Percentiles rank a stretch among this genome's conserved stretches.
phyloP scores from a whole-genome alignment of 2,888 invertebrate species.

The Suillia variegata region DNA sequence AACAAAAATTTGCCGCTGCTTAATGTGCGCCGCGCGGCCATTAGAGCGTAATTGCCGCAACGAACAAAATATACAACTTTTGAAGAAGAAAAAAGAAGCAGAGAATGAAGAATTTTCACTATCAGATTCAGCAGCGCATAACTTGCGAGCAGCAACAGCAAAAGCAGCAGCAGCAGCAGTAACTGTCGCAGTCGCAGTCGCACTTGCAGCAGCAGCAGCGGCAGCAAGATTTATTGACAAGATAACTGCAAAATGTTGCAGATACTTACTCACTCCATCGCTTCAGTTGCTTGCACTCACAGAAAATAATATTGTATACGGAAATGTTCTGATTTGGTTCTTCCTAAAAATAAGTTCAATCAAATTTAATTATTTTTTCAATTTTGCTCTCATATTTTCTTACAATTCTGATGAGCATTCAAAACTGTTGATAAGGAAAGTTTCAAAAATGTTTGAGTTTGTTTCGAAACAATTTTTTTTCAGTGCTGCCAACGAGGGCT shows the following conservation, averaged over 20 bases:
- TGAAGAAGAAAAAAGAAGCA: too few species aligned
- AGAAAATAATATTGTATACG: too few species aligned
- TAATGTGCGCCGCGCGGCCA: conserved; percentile 14
- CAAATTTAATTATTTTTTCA: too few species aligned
- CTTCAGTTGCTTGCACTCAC: background rate
- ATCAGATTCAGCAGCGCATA: background rate
- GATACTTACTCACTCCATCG: conserved; percentile 51
- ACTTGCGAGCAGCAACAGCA: background rate
- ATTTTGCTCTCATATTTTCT: too few species aligned
- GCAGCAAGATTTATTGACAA: conserved; percentile 49
- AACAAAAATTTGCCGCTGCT: conserved; percentile 15
- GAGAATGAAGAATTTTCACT: conserved; percentile 13
- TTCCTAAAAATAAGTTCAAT: too few species aligned
- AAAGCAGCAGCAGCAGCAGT: background rate
- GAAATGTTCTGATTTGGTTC: too few species aligned
- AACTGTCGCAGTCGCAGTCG: background rate
- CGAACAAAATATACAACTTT: too few species aligned
- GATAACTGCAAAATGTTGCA: conserved; percentile 57
- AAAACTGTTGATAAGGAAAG: too few species aligned
- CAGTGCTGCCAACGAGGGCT: too few species aligned
- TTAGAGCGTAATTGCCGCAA: conserved; percentile 32
- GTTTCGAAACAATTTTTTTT: too few species aligned
- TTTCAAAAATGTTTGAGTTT: too few species aligned
- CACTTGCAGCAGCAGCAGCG: background rate
- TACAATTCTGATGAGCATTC: too few species aligned